Evolutionary conservation across 1,140 invertebrate species (phyloP).

Genomic region (Mamestra configurata): DNA sequence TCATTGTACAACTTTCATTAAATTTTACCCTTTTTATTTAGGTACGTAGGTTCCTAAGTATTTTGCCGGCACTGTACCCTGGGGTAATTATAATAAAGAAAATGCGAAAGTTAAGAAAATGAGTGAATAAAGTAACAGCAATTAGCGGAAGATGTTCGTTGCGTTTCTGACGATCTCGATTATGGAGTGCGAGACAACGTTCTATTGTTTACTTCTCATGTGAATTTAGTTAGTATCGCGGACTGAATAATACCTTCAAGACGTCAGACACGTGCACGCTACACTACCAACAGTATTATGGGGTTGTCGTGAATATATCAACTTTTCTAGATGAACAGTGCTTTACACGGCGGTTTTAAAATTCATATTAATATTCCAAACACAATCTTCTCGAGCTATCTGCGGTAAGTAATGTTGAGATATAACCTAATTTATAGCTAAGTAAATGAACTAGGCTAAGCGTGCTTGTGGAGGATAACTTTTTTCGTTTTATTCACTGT

Average conservation of each 20-base stretch:
- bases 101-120: neutral
- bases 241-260: conserved; percentile 33
- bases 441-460: neutral
- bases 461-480: neutral
- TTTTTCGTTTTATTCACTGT: conserved; percentile 19
- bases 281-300: conserved; percentile 2
- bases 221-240: conserved; percentile 29
- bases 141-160: neutral
- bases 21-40: conserved; percentile 39
- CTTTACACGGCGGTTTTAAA: neutral
- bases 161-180: conserved; percentile 26
- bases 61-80: neutral
- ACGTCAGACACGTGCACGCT: conserved; percentile 23
- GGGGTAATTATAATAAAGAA: neutral
- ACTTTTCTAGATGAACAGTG: neutral
- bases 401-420: conserved; percentile 31
- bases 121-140: neutral
- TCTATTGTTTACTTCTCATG: conserved; percentile 13
- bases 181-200: neutral
- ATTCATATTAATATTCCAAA: conserved; percentile 20
- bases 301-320: conserved; percentile 7
- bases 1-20: conserved; percentile 48
- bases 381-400: conserved; percentile 5
- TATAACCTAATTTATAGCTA: conserved; percentile 9
- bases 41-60: neutral